phyloP scores from a whole-genome alignment of 2,113 vertebrate species.

The Ia io region DNA sequence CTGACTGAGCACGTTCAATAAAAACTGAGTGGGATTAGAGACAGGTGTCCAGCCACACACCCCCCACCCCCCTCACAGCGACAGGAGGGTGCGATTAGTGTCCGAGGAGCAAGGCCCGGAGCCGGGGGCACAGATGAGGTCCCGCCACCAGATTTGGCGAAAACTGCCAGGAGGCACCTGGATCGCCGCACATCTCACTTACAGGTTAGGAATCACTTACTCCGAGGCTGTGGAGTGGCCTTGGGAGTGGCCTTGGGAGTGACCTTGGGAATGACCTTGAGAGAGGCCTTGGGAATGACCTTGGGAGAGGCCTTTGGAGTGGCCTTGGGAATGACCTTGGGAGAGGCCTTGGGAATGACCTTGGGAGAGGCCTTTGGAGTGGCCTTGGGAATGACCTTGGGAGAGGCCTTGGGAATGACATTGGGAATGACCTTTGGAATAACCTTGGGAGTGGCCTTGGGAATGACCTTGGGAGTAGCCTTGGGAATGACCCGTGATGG shows the following conservation, averaged over 20 bases:
- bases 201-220: not conserved
- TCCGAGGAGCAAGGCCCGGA: not conserved
- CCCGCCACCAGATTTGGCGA: constrained; percentile 28
- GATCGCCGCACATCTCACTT: not conserved
- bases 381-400: constrained; percentile 5
- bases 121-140: constrained; percentile 58
- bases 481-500: not conserved
- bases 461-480: constrained; percentile 13
- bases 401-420: constrained; percentile 19
- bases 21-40: constrained; percentile 74
- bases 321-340: constrained; percentile 9
- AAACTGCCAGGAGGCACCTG: not conserved
- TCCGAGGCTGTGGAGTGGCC: constrained; percentile 38
- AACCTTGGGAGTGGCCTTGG: not conserved
- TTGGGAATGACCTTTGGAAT: constrained; percentile 21
- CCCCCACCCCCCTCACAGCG: not conserved
- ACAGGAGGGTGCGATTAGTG: constrained; percentile 59
- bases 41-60: constrained; percentile 40
- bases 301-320: no score
- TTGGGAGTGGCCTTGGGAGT: not conserved
- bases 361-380: not conserved
- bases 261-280: constrained; percentile 17
- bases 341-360: constrained; percentile 15
- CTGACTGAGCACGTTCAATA: constrained; percentile 72
- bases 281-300: constrained; percentile 20